Evolutionary conservation across 2,888 invertebrate species (phyloP).

Genomic region (Tineola bisselliella): DNA sequence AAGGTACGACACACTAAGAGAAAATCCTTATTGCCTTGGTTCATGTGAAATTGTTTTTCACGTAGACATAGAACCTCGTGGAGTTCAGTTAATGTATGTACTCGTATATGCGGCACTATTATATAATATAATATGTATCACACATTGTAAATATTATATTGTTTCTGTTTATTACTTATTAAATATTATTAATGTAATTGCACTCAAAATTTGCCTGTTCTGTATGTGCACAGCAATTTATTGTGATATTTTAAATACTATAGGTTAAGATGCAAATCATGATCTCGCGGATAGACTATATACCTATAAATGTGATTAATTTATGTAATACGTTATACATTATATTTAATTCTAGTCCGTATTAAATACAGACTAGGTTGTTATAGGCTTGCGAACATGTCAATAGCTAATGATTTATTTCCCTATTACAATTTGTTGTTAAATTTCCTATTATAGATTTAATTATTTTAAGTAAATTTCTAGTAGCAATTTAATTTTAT

Average conservation of each 20-base stretch:
- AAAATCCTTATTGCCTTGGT: neutral
- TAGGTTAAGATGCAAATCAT: constrained; percentile 60
- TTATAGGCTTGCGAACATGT: constrained; percentile 32
- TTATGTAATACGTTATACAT: constrained; percentile 32
- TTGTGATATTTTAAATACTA: constrained; percentile 68
- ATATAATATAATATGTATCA: neutral
- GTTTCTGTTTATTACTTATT: constrained; percentile 40
- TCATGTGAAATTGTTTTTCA: neutral
- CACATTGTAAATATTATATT: constrained; percentile 33
- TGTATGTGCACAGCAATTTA: constrained; percentile 69
- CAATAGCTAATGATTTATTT: constrained; percentile 23
- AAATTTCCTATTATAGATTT: constrained; percentile 6
- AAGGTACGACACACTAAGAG: too few relatives aligned
- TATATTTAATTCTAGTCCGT: constrained; percentile 31
- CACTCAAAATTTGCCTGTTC: constrained; percentile 68
- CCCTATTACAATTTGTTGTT: constrained; percentile 21
- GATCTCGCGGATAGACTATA: constrained; percentile 56
- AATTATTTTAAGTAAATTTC: neutral
- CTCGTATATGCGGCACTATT: neutral
- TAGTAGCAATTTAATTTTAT: constrained; percentile 8
- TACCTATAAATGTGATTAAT: constrained; percentile 57
- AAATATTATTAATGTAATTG: constrained; percentile 58
- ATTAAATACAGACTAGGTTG: constrained; percentile 39
- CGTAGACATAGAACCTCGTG: neutral
- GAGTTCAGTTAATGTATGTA: neutral